Evolutionary conservation across 2,113 vertebrate species (phyloP).

Genomic region (Clarias macrocephalus): DNA sequence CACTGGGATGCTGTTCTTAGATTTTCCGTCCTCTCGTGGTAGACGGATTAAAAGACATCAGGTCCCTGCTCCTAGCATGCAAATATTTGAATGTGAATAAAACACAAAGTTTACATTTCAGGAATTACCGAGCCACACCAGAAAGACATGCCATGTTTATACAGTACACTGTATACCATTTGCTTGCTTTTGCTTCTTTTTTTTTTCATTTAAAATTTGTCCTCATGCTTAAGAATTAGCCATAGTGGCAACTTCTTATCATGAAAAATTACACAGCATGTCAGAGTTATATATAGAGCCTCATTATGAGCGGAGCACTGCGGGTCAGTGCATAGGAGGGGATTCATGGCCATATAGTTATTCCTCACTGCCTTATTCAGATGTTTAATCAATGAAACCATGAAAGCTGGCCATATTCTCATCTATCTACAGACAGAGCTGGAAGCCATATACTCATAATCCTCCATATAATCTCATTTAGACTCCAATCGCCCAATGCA

Average conservation of each 20-base stretch:
- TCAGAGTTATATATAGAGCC: slow-evolving; percentile 28
- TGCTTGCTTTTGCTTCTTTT: neutral
- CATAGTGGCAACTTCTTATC: neutral
- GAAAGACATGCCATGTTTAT: neutral
- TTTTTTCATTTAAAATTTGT: neutral
- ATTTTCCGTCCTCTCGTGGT: slow-evolving; percentile 6
- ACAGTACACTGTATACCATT: neutral
- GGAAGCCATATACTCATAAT: slow-evolving; percentile 16
- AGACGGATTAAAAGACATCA: slow-evolving; percentile 12
- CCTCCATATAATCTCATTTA: slow-evolving; percentile 41
- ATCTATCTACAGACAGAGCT: slow-evolving; percentile 25
- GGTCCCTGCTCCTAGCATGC: neutral
- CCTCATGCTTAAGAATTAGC: neutral
- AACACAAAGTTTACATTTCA: slow-evolving; percentile 1
- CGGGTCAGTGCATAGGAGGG: slow-evolving; percentile 22
- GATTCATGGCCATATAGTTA: neutral
- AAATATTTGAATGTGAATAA: neutral
- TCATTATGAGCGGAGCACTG: slow-evolving; percentile 19
- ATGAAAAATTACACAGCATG: slow-evolving; percentile 18
- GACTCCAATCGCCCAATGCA: slow-evolving; percentile 9
- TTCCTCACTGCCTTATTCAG: slow-evolving; percentile 5
- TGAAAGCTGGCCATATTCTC: slow-evolving; percentile 27
- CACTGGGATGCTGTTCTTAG: slow-evolving; percentile 27
- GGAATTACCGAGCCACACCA: neutral
- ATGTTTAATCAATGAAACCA: slow-evolving; percentile 38